Conservation (phyloP, 2,797 vertebrate species). For the Orientallactaga sibirica region DNA sequence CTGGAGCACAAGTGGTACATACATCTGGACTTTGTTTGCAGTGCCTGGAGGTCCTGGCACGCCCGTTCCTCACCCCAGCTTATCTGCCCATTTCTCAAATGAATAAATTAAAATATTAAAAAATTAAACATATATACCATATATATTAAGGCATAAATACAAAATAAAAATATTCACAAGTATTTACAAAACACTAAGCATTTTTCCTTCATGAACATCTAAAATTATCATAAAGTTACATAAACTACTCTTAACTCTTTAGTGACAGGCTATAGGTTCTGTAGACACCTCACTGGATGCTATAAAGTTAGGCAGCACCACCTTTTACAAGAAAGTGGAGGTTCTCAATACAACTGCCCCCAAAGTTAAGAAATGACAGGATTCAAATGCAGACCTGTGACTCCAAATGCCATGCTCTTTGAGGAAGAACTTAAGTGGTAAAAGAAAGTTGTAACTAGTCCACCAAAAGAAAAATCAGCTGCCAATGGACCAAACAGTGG, state of each 20-base stretch:
- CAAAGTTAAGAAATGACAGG: slow-evolving; percentile 30
- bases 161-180: slow-evolving; percentile 51
- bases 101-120: background rate
- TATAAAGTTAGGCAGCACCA: background rate
- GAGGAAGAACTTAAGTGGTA: slow-evolving; percentile 32
- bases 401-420: slow-evolving; percentile 41
- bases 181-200: background rate
- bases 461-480: slow-evolving; percentile 46
- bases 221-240: slow-evolving; percentile 7
- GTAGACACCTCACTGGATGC: too few species aligned
- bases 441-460: slow-evolving; percentile 43
- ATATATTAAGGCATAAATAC: background rate
- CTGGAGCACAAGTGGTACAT: too few species aligned
- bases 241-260: background rate
- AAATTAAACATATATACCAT: background rate
- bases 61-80: too few species aligned
- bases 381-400: slow-evolving; percentile 28
- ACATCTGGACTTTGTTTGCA: too few species aligned
- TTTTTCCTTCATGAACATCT: slow-evolving; percentile 33
- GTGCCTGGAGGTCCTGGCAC: too few species aligned
- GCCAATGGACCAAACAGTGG: background rate
- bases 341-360: background rate
- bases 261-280: background rate
- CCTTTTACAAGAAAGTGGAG: slow-evolving; percentile 1
- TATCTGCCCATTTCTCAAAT: too few species aligned